Conservation (phyloP, 2,797 vertebrate genomes). For the Enteromius radiatus region DNA sequence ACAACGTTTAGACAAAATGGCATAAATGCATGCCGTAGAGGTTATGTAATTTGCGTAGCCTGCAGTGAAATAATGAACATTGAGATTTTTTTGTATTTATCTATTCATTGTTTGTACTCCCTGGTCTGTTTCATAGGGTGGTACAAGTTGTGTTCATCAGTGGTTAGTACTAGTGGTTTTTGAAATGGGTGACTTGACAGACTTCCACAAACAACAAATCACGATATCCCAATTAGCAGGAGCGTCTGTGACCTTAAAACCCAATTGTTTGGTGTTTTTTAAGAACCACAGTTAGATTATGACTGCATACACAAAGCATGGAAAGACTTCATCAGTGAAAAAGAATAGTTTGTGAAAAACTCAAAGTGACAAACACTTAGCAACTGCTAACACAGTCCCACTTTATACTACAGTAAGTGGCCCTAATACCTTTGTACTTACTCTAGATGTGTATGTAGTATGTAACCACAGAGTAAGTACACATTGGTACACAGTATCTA, state of each 20-base stretch:
- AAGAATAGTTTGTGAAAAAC: not conserved
- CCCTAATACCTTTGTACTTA: too few species aligned
- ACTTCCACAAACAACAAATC: not conserved
- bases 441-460: too few species aligned
- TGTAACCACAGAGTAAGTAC: too few species aligned
- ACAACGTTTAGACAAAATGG: not conserved
- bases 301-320: not conserved
- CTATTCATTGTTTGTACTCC: not conserved
- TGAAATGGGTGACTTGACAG: not conserved
- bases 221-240: not conserved
- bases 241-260: not conserved
- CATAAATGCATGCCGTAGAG: not conserved
- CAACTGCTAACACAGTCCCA: too few species aligned
- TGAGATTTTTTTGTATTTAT: not conserved
- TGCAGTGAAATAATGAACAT: not conserved
- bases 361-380: not conserved
- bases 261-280: not conserved
- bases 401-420: too few species aligned
- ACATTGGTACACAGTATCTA: too few species aligned
- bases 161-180: not conserved
- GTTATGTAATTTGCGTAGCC: not conserved
- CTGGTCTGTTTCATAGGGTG: not conserved
- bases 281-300: not conserved
- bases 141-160: not conserved
- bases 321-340: not conserved